A percentile compares a stretch with the other conserved stretches of the same genome.
Evolutionary conservation across 2,113 vertebrate genomes (phyloP).

Genomic region (Sus scrofa): DNA sequence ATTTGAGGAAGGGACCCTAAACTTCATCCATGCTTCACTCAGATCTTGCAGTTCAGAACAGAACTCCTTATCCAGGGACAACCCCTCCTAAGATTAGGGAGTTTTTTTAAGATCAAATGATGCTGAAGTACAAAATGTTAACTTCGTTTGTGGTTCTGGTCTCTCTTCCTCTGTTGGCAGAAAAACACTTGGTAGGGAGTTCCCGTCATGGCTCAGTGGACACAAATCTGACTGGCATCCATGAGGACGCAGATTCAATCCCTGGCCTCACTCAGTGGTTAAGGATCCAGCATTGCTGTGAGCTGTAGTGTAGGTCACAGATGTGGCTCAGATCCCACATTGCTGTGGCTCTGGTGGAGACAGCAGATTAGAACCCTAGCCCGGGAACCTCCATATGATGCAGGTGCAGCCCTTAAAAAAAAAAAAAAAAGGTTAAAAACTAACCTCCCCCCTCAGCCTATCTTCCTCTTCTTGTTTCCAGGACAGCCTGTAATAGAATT

Average conservation of each 20-base stretch:
- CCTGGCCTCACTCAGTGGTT: too few relatives aligned
- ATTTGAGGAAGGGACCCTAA: conserved; percentile 31
- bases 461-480: conserved; percentile 69
- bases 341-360: too few relatives aligned
- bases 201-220: too few relatives aligned
- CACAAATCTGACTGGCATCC: too few relatives aligned
- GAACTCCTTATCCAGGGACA: conserved; percentile 48
- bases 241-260: too few relatives aligned
- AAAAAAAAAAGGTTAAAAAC: conserved; percentile 55
- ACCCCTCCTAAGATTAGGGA: conserved; percentile 54
- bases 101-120: conserved; percentile 72
- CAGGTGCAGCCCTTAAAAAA: too few relatives aligned
- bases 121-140: conserved; percentile 44
- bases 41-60: conserved; percentile 18
- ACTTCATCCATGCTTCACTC: neutral
- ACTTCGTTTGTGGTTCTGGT: conserved; percentile 63
- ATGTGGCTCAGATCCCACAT: too few relatives aligned
- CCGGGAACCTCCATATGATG: too few relatives aligned
- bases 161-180: conserved; percentile 67
- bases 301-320: too few relatives aligned
- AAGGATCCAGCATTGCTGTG: too few relatives aligned
- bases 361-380: too few relatives aligned
- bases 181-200: too few relatives aligned
- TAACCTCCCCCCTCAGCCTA: neutral
- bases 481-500: neutral